Percentiles rank a stretch among this genome's conserved stretches.
Conservation (phyloP, 2,113 vertebrate genomes). For the western clawed frog (Xenopus tropicalis) region DNA sequence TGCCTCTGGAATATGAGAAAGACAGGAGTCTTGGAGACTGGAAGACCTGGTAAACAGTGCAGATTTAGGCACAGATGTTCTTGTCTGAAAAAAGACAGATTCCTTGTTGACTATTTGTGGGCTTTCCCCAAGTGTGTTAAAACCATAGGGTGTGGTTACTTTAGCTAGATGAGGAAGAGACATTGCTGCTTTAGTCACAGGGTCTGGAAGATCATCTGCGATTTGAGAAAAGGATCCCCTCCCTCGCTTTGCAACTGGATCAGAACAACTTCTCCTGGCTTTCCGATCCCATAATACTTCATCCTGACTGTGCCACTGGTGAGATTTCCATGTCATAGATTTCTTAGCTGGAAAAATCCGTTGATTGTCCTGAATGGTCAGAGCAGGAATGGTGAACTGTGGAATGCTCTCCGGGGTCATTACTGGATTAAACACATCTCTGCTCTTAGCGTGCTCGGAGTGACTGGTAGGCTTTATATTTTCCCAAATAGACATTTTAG, state of each 20-base stretch:
- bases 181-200: slow-evolving; percentile 53
- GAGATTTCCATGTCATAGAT: slow-evolving; percentile 4
- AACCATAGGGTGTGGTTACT: slow-evolving; percentile 65
- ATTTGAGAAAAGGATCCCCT: rapidly evolving
- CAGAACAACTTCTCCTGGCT: slow-evolving; percentile 39
- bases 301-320: background rate
- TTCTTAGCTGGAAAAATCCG: slow-evolving; percentile 33
- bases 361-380: slow-evolving; percentile 49
- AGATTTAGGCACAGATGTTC: background rate
- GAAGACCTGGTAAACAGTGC: background rate
- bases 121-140: slow-evolving; percentile 66
- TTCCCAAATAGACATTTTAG: slow-evolving; percentile 12
- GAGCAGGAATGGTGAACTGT: slow-evolving; percentile 67
- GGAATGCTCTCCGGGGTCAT: slow-evolving; percentile 68
- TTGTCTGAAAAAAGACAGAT: slow-evolving; percentile 58
- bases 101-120: slow-evolving; percentile 70
- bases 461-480: background rate
- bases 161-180: slow-evolving; percentile 66
- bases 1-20: rapidly evolving
- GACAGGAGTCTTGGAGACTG: background rate
- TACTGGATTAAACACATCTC: slow-evolving; percentile 46
- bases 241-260: slow-evolving; percentile 39
- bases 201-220: slow-evolving; percentile 50
- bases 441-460: background rate
- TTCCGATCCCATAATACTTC: background rate